Evolutionary conservation across 2,888 invertebrate genomes (phyloP).

Genomic region (Beris morrisii): DNA sequence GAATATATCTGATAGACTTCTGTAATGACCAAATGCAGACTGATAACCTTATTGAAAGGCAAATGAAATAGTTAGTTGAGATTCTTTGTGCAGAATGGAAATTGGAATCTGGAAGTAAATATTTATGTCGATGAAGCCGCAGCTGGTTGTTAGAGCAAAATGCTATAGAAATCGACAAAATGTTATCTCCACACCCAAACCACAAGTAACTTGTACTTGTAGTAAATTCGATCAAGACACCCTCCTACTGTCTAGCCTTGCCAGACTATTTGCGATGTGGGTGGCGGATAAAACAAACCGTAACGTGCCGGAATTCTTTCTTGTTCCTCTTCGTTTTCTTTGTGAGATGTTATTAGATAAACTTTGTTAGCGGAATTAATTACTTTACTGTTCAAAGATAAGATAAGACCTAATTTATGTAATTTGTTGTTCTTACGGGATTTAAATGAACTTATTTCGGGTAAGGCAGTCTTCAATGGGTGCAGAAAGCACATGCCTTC

Average conservation of each 20-base stretch:
- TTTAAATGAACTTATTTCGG: conserved; percentile 39
- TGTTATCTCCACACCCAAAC: not conserved
- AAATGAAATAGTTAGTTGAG: conserved; percentile 37
- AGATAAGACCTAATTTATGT: conserved; percentile 39
- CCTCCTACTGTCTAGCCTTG: not conserved
- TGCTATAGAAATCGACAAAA: too few species aligned
- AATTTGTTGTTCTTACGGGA: conserved; percentile 39
- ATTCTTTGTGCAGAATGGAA: conserved; percentile 37
- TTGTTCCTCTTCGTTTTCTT: conserved; percentile 29
- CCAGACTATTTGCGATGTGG: conserved; percentile 8
- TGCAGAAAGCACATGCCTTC: conserved; percentile 8
- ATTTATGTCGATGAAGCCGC: conserved; percentile 33
- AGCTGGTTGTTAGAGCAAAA: too few species aligned
- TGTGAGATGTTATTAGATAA: conserved; percentile 39
- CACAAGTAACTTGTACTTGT: conserved; percentile 16
- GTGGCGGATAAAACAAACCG: conserved; percentile 32
- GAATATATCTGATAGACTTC: too few species aligned
- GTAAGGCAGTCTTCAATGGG: conserved; percentile 6
- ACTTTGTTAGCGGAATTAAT: conserved; percentile 40
- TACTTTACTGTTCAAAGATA: conserved; percentile 40
- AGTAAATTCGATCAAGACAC: conserved; percentile 23
- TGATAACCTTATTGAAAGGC: conserved; percentile 33
- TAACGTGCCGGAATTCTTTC: conserved; percentile 38
- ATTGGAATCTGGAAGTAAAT: conserved; percentile 36
- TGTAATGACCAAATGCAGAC: conserved; percentile 18